Percentiles rank a stretch among this genome's conserved stretches.
Evolutionary conservation across 1,140 invertebrate genomes (phyloP).

Genomic region (Archivesica marissinica): DNA sequence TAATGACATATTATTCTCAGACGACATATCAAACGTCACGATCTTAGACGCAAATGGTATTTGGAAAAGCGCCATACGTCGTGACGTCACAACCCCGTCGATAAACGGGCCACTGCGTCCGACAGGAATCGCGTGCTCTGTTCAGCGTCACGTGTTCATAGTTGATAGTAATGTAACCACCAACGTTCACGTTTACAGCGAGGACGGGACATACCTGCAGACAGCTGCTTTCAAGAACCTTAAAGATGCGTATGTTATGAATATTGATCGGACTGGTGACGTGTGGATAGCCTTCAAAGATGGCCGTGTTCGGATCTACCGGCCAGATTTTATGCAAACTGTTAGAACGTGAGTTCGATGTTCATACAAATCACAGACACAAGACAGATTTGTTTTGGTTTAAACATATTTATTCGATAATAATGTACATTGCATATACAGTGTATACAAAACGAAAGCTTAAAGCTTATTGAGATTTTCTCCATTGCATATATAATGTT

Average conservation of each 20-base stretch:
- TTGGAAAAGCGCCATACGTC: constrained; percentile 36
- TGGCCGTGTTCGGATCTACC: constrained; percentile 37
- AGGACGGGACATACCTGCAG: constrained; percentile 48
- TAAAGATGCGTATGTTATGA: constrained; percentile 41
- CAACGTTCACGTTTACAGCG: constrained; percentile 49
- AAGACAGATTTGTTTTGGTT: too few relatives aligned
- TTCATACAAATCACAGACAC: too few relatives aligned
- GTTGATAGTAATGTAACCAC: constrained; percentile 35
- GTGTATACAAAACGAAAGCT: too few relatives aligned
- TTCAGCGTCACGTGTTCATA: constrained; percentile 46
- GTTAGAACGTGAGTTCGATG: too few relatives aligned
- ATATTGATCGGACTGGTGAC: constrained; percentile 50
- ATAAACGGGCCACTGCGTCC: constrained; percentile 40
- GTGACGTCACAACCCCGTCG: constrained; percentile 28
- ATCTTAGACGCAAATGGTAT: constrained; percentile 51
- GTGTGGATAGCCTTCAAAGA: constrained; percentile 57
- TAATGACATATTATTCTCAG: constrained; percentile 46
- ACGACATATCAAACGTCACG: constrained; percentile 54
- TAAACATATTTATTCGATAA: too few relatives aligned
- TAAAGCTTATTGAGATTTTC: too few relatives aligned
- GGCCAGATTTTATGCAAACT: constrained; percentile 34
- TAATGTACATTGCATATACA: too few relatives aligned
- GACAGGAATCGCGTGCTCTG: constrained; percentile 42
- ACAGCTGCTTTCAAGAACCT: constrained; percentile 54
- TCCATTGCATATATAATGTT: too few relatives aligned